These are phyloP conservation scores for Brachionus asplanchnoidis DNA, from an alignment of 1,140 invertebrate genomes.

Conservation along the genomic window DNA sequence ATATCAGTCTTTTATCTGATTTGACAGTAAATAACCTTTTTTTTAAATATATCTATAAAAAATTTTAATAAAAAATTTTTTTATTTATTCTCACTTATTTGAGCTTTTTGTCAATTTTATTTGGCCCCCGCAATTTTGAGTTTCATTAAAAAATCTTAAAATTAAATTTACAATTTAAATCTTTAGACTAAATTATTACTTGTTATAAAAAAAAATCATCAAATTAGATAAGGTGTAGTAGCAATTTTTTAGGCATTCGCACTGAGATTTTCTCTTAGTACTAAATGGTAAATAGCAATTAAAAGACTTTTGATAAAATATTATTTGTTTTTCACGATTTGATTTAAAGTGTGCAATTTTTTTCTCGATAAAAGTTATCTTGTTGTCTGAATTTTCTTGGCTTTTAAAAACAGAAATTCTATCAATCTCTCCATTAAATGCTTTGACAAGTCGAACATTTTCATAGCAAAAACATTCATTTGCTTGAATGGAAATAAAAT, in stretches of 20 bases:
- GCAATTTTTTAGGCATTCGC: not conserved
- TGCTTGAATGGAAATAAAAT: conserved; percentile 64
- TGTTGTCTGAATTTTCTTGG: not conserved
- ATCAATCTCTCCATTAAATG: not conserved
- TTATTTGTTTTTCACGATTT: not conserved
- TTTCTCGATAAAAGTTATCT: not conserved
- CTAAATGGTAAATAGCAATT: no score
- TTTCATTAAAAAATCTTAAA: not conserved
- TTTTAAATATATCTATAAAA: not conserved
- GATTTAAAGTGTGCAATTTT: not conserved
- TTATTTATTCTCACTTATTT: not conserved
- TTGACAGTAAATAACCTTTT: not conserved
- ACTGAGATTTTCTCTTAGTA: not conserved
- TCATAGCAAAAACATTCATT: not conserved
- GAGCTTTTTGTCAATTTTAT: not conserved
- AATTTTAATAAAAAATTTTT: no score
- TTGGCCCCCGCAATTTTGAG: not conserved
- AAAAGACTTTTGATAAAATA: not conserved
- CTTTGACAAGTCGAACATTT: not conserved
- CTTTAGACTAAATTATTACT: not conserved
- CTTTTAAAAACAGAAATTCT: not conserved
- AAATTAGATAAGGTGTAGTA: not conserved
- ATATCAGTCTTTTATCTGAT: not conserved
- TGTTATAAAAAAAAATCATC: conserved; percentile 11
- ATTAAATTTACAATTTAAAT: not conserved